Evolutionary conservation across 2,797 vertebrate species (phyloP), one percentile per base, ranked within the genome.

Genomic region (Pempheris klunzingeri): DNA sequence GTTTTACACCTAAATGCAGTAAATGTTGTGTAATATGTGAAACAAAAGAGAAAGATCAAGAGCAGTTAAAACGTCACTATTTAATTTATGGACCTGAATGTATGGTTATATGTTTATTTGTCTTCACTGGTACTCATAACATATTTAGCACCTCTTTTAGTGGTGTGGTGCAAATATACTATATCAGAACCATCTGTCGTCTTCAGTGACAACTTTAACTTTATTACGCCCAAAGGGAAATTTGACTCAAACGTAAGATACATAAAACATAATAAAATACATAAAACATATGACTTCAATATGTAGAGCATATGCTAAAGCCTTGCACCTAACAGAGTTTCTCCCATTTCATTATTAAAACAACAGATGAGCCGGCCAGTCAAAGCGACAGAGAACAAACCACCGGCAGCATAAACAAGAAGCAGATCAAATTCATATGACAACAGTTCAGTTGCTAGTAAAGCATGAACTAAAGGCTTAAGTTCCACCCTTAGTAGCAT

Each of bases 101-200:
- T 71, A 76, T 83, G 74, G 60, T 78, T 78, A 58, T 78, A 62
- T 83, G 71, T 85, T 90, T 81, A 87, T 86, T 82, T 82, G 77
- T 83, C 81, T 82, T 87, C 67, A 74, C 50, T 62, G 41, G 53
- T 77, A 71, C 77, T 81, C 71, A 82, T 80, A 80, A 84, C 72
- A 77, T 77, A 83, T 87, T 87, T 82, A 88, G 79, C 70, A 77
- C 54, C 74, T 79, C 77, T 78, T 90, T 84, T 65, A 87, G 78
- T 72, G 72, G 64, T 69, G 71, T 59, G 58, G 49, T 71, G 67
- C 70, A 83, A 78, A 82, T 83, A 71, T 79, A 84, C 76, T 80
- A 77, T 59, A 82, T 82, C 75, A 74, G 34, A 87, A 67, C 79
- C 90, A 91, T 91, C 92, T 93, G 91, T 74, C 87, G 54, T 85